Percentiles rank a stretch among this genome's conserved stretches.
phyloP scores from a whole-genome alignment of 1,140 invertebrate genomes.

The Drosophila seguyi region DNA sequence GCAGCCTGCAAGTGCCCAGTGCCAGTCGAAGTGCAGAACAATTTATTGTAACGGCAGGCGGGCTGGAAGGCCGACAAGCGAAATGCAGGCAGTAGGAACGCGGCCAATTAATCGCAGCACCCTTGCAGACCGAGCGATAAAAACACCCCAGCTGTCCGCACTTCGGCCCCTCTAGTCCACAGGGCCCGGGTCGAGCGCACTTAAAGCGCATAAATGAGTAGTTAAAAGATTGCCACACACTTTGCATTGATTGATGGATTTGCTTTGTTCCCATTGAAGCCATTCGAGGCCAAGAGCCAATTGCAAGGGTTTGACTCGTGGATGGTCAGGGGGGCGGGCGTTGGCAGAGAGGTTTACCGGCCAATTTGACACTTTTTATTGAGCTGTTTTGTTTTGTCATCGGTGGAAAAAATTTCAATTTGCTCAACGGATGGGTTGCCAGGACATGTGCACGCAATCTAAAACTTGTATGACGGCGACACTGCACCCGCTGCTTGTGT shows the following conservation, averaged over 20 bases:
- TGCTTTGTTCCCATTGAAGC: constrained; percentile 34
- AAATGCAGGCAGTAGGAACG: constrained; percentile 17
- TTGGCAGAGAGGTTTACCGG: constrained; percentile 1
- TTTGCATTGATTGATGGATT: constrained; percentile 54
- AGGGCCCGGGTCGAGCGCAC: constrained; percentile 15
- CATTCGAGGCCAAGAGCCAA: constrained; percentile 38
- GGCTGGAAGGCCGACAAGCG: constrained; percentile 10
- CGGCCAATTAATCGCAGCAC: constrained; percentile 49
- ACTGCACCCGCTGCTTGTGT: constrained; percentile 55
- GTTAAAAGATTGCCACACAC: constrained; percentile 64
- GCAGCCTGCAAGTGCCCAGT: constrained; percentile 14
- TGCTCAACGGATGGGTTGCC: constrained; percentile 37
- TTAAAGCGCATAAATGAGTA: constrained; percentile 55
- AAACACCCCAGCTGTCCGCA: not conserved
- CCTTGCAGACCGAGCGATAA: constrained; percentile 7
- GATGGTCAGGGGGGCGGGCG: not conserved
- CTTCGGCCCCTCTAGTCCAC: not conserved
- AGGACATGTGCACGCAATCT: constrained; percentile 65
- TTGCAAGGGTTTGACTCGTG: constrained; percentile 22
- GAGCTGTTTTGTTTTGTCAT: constrained; percentile 59
- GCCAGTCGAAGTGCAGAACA: constrained; percentile 32
- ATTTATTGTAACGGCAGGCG: constrained; percentile 49
- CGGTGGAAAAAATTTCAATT: constrained; percentile 62
- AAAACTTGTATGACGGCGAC: constrained; percentile 66
- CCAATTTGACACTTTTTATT: constrained; percentile 60